phyloP scores from a whole-genome alignment of 92 coral and sea anemone species.

The Nematostella vectensis region DNA sequence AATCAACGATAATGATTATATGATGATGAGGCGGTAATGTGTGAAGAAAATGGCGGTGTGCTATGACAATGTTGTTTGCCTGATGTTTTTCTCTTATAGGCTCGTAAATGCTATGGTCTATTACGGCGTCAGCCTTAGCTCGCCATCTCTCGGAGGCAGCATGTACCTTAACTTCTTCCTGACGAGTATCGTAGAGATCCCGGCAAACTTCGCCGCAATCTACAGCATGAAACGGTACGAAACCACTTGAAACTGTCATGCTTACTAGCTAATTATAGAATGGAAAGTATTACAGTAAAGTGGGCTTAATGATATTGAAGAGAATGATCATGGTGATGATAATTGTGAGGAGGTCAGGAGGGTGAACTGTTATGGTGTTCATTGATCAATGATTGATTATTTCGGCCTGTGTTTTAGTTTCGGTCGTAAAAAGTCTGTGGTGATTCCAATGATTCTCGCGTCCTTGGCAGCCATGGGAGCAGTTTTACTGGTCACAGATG shows the following conservation, averaged over 20 bases:
- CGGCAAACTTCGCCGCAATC: slow-evolving; percentile 48
- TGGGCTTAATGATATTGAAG: too few relatives aligned
- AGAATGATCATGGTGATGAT: too few relatives aligned
- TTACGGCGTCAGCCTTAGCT: slow-evolving; percentile 71
- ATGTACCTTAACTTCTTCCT: slow-evolving; percentile 70
- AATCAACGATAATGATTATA: too few relatives aligned
- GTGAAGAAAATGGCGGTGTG: slow-evolving; percentile 32
- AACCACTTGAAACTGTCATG: too few relatives aligned
- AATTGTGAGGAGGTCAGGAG: too few relatives aligned
- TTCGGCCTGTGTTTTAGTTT: slow-evolving; percentile 26
- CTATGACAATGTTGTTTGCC: slow-evolving; percentile 45
- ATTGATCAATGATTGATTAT: too few relatives aligned
- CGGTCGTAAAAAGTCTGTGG: slow-evolving; percentile 48
- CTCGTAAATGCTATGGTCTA: slow-evolving; percentile 49
- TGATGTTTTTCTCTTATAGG: slow-evolving; percentile 44
- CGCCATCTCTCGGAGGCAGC: slow-evolving; percentile 66
- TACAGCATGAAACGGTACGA: slow-evolving; percentile 49
- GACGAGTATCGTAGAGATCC: slow-evolving; percentile 65
- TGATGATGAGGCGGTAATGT: too few relatives aligned
- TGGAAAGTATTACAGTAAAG: too few relatives aligned
- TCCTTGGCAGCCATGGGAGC: slow-evolving; percentile 31
- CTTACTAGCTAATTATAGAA: too few relatives aligned
- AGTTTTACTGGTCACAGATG: slow-evolving; percentile 15
- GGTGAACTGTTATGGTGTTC: too few relatives aligned
- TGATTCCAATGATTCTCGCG: slow-evolving; percentile 40